Percentiles rank a stretch among this genome's conserved stretches.
Evolutionary conservation across 2,888 invertebrate species (phyloP).

Genomic region (Oscheius myriophilus): DNA sequence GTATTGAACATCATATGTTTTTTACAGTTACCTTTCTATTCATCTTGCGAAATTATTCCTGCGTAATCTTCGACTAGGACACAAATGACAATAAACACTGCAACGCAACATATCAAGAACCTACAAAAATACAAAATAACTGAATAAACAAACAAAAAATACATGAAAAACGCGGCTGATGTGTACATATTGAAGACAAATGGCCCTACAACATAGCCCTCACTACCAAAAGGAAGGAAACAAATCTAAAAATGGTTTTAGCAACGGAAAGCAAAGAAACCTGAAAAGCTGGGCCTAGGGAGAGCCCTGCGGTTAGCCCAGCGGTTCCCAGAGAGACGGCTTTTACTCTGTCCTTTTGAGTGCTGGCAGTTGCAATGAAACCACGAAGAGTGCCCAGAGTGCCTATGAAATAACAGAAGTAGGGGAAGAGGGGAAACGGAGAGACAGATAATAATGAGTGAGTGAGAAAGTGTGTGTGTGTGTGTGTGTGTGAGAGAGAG

Average conservation of each 20-base stretch:
- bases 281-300: conserved; percentile 53
- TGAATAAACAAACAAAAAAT: too few relatives aligned
- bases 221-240: conserved; percentile 28
- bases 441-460: too few relatives aligned
- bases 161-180: conserved; percentile 44
- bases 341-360: conserved; percentile 47
- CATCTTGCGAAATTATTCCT: conserved; percentile 45
- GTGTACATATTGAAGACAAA: conserved; percentile 55
- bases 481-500: too few relatives aligned
- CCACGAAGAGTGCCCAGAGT: conserved; percentile 49
- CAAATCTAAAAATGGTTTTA: conserved; percentile 24
- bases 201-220: conserved; percentile 29
- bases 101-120: conserved; percentile 5
- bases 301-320: conserved; percentile 50
- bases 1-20: too few relatives aligned
- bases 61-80: conserved; percentile 44
- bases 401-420: too few relatives aligned
- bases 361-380: conserved; percentile 53
- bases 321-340: conserved; percentile 51
- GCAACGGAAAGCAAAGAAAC: conserved; percentile 19
- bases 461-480: too few relatives aligned
- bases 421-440: too few relatives aligned
- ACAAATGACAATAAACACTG: not conserved
- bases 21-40: conserved; percentile 33
- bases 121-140: conserved; percentile 3